A percentile compares a stretch with the other conserved stretches of the same genome.
Evolutionary conservation across 2,113 vertebrate species (phyloP).

Genomic region (Triplophysa dalaica): DNA sequence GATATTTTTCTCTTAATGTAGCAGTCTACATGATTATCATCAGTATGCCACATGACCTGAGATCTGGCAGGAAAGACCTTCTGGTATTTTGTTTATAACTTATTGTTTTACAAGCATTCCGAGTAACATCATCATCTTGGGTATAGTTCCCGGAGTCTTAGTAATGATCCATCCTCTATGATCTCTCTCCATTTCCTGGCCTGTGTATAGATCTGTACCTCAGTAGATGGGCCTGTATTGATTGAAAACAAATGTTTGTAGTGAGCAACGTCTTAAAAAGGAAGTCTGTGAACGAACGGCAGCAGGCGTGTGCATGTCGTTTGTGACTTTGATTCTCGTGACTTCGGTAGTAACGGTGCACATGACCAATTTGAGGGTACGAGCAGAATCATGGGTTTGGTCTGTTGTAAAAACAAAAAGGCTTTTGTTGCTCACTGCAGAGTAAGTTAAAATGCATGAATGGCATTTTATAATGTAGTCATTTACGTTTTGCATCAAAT

Average conservation of each 20-base stretch:
- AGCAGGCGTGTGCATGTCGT: not conserved
- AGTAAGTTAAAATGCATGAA: not conserved
- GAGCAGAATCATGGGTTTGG: slow-evolving; percentile 31
- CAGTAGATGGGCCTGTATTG: not conserved
- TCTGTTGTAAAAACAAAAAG: slow-evolving; percentile 26
- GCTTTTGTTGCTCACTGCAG: slow-evolving; percentile 4
- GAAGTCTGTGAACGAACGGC: slow-evolving; percentile 6
- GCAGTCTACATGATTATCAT: not conserved
- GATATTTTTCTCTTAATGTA: not conserved
- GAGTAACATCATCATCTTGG: not conserved
- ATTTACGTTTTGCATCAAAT: not conserved
- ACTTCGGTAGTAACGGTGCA: slow-evolving; percentile 35
- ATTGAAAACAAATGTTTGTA: not conserved
- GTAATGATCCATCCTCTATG: not conserved
- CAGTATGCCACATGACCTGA: not conserved
- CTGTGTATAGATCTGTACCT: not conserved
- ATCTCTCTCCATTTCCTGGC: not conserved
- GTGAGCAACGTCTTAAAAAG: not conserved
- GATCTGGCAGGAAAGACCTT: not conserved
- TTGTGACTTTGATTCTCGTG: slow-evolving; percentile 40
- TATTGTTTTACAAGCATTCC: not conserved
- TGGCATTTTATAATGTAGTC: not conserved
- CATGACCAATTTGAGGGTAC: slow-evolving; percentile 50
- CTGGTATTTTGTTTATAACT: not conserved
- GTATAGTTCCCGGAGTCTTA: not conserved